Base-by-base conservation (phyloP, 37 sponge, comb jelly and placozoan species). In the Diacarnus erythraeanus region DNA sequence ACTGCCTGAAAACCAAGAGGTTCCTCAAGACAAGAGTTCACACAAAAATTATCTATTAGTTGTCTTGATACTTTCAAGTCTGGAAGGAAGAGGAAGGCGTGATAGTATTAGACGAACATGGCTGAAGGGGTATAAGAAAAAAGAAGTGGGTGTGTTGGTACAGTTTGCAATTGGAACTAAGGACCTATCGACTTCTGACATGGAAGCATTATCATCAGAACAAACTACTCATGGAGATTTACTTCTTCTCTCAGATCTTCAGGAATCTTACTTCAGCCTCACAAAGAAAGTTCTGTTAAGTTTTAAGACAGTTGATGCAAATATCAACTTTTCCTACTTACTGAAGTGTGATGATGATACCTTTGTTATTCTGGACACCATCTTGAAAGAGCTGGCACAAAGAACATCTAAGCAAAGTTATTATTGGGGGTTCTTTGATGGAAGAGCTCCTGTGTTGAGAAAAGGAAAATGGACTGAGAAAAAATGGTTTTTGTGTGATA, bases 371-470 rank as follows among this genome's bases (percentile, higher is more conserved):
- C 66, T 89, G 56, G 47, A 75, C 17, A 26, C 58, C 0, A 35
- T 96, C 43, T 22, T 86, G 51, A 60, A 70, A 25, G 93, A 87
- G 35, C 43, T 96, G 22, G 4, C 44, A 26, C 27, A 72, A 40
- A 56, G 85, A 57, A 30, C 21, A 0, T 31, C 35, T 3, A 59
- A 38, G 40, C 2, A n/a, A 36, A 86, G 85, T 61, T 69, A 82
- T 2, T 96, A 92, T 33, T 96, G 96, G 96, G 96, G 96, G 1
- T 96, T 91, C 77, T 96, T 96, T 54, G 74, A 87, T 73, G 96
- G 96, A 22, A 87, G 87, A 38, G 80, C 91, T 31, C 38, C 63
- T 2, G 79, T 80, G 2, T 89, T 92, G 33, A 67, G 51, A 18
- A 40, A 38, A 36, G 96, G 96, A 25, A 92, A 96, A 57, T 96